Base-by-base conservation (phyloP, 1,140 invertebrate genomes). In the Drosophila saltans region DNA sequence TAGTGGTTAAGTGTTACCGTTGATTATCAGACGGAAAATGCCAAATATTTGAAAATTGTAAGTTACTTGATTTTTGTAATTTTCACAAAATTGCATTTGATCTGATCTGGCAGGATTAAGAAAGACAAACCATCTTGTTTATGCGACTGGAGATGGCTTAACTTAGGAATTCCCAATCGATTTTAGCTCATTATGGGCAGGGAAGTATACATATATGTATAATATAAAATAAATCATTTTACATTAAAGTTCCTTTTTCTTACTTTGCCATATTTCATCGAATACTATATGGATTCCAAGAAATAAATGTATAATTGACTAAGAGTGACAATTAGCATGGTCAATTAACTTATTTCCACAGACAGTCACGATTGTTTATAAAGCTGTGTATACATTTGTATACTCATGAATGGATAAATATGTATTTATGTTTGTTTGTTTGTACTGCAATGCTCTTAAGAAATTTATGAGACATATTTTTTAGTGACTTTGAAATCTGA, bases 381-480 rank as follows among this genome's bases (percentile, higher is more conserved):
- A 9, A 52, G 21, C 16, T 48, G 43, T 52, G 1, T 0, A 52
- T 26, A 48, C 43, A 45, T 3, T 16, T 3, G 1, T 16, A 52
- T 52, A 10, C 45, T 52, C 21, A 26, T 48, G 16, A 21, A 48
- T 48, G 45, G 45, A 48, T 24, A 16, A 16, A 16, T 16, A 45
- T n/a, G 16, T 6, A 2, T 48, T 9, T 24, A 16, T 10, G 45
- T 52, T 3, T 52, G 6, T 48, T 16, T 24, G 5, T 48, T 36
- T 36, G n/a, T 48, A 3, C 9, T 48, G 45, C 45, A 24, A 24
- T 24, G 24, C 56, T 21, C 56, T 75, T 40, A 45, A 61, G 40
- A 55, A 81, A 85, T 80, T 78, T 76, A 73, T 78, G 72, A 69
- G 75, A 76, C 63, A 69, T 57, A 85, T 48, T 79, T 76, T 43